Conservation (phyloP, 2,113 vertebrate genomes). For the Entomyzon cyanotis region DNA sequence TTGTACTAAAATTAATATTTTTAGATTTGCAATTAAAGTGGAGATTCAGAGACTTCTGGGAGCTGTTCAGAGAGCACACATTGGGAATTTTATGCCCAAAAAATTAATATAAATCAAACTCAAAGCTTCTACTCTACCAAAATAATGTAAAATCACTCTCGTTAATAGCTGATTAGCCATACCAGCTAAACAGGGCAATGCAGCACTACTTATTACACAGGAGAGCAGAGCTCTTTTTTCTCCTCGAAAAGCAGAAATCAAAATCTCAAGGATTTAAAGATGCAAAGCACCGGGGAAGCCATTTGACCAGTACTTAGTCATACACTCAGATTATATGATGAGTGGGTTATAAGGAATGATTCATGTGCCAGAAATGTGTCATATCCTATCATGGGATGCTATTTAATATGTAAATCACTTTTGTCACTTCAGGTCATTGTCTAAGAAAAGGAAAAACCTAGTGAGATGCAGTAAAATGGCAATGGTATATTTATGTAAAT, state of each 20-base stretch:
- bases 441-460: not conserved
- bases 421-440: not conserved
- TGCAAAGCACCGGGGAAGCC: not conserved
- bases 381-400: not conserved
- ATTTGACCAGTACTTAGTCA: not conserved
- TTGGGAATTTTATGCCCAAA: not conserved
- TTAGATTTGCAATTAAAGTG: not conserved
- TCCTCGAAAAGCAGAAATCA: not conserved
- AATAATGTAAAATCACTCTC: not conserved
- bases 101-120: constrained; percentile 26
- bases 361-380: not conserved
- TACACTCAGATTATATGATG: not conserved
- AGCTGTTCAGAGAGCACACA: not conserved
- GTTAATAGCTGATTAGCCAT: constrained; percentile 4
- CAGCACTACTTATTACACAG: not conserved
- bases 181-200: not conserved
- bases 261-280: not conserved
- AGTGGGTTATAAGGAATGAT: not conserved
- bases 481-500: not conserved
- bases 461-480: not conserved
- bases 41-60: not conserved
- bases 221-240: not conserved
- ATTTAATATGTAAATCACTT: not conserved
- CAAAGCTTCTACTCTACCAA: not conserved
- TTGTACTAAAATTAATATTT: not conserved